Base-by-base conservation (phyloP, 2,113 vertebrate genomes). In the Paramormyrops kingsleyae region DNA sequence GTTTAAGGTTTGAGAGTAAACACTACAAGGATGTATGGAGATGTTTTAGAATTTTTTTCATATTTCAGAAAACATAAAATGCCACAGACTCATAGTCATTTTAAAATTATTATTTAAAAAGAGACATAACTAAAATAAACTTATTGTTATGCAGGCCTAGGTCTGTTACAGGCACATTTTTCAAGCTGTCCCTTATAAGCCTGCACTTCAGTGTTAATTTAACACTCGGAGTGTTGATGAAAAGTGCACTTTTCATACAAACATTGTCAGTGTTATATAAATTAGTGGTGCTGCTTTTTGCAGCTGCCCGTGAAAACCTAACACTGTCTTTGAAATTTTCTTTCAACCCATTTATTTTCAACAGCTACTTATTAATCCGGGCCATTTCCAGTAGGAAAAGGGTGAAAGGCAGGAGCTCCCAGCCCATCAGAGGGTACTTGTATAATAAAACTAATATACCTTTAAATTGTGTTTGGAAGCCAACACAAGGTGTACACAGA, bases 161-260 rank as follows among this genome's bases (percentile, higher is more conserved):
- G 13, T 87, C 31, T 56, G 31, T 39, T 39, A 19, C n/a, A 50
- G 44, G 47, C n/a, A 19, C n/a, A n/a, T 27, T 15, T 59, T 87
- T 50, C 52, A 42, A 1, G 52, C 52, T 50, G 49, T 50, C 50
- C 19, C 53, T 39, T 87, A 87, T 56, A 56, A 31, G 35, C 6
- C 21, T 42, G 52, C 19, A 17, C 50, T 87, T 31, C 52, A 42
- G 35, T 87, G 85, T 52, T 87, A 53, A 87, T 87, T n/a, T 53
- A 59, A 87, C 52, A 50, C 87, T 39, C 31, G 0, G 19, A 56
- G 27, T 47, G 31, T 56, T 87, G 31, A 87, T 87, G 86, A 52
- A 87, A 56, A 87, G 46, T 87, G 83, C 86, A 56, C 44, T 87
- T 87, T 87, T 87, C 85, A 49, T 87, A 49, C 47, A 52, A 87